A percentile compares a stretch with the other conserved stretches of the same genome.
Conservation (phyloP, 30 jellyfish, hydroid and myxozoan genomes). For the Catostylus mosaicus region DNA sequence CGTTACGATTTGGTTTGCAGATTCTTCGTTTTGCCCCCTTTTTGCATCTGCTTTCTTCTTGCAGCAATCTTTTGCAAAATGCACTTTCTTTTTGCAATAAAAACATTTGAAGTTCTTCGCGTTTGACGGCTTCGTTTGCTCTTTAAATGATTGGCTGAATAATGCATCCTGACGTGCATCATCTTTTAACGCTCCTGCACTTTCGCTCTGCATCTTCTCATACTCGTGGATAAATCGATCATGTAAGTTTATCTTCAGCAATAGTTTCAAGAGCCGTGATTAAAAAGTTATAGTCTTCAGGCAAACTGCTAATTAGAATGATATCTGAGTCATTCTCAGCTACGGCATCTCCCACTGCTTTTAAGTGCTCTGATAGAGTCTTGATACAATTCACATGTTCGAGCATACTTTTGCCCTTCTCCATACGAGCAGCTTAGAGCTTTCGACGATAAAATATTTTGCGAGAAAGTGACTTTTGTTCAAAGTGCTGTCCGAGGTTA, state of each 20-base stretch:
- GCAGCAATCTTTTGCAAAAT: conserved; percentile 42
- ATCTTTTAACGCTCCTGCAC: background rate
- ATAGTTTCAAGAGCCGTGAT: conserved; percentile 58
- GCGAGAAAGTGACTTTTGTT: conserved; percentile 30
- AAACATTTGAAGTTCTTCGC: conserved; percentile 28
- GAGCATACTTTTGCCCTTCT: conserved; percentile 34
- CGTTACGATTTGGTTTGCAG: background rate
- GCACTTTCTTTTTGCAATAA: conserved; percentile 36
- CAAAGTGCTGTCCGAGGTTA: conserved; percentile 35
- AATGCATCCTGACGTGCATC: conserved; percentile 19
- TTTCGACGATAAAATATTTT: conserved; percentile 46
- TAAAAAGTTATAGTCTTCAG: conserved; percentile 41
- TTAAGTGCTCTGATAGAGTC: conserved; percentile 44
- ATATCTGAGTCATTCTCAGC: conserved; percentile 39
- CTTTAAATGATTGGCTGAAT: background rate
- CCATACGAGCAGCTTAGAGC: conserved; percentile 46
- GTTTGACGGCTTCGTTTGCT: background rate
- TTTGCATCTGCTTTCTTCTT: conserved; percentile 53
- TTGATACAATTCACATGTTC: conserved; percentile 13
- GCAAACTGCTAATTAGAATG: conserved; percentile 36
- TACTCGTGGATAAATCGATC: conserved; percentile 17
- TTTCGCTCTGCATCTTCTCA: conserved; percentile 15
- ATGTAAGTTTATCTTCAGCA: conserved; percentile 38
- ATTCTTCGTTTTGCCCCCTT: background rate
- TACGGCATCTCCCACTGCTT: conserved; percentile 48